A percentile compares a stretch with the other conserved stretches of the same genome.
Conservation (phyloP, 1,140 invertebrate genomes). For the Pogonomyrmex californicus region DNA sequence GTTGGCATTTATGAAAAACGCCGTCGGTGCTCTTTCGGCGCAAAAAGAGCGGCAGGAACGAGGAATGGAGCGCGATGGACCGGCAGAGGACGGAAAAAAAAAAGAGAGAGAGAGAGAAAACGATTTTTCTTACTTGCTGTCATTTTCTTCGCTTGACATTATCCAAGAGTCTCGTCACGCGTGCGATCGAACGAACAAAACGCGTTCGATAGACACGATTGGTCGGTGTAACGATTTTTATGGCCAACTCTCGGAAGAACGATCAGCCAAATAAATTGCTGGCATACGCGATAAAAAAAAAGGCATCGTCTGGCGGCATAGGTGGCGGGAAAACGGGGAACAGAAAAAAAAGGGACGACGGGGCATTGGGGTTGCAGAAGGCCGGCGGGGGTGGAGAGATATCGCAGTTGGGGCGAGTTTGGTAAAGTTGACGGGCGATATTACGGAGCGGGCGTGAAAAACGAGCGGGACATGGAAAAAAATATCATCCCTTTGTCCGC, state of each 20-base stretch:
- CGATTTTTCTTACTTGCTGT: constrained; percentile 43
- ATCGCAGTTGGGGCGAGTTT: constrained; percentile 62
- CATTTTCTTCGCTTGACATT: constrained; percentile 32
- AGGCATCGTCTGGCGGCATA: constrained; percentile 13
- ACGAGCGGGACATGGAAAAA: constrained; percentile 59
- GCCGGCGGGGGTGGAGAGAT: neutral
- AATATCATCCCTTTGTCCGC: constrained; percentile 38
- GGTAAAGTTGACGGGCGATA: constrained; percentile 70
- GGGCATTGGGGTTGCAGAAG: neutral
- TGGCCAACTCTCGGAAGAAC: constrained; percentile 72
- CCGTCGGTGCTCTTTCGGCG: neutral
- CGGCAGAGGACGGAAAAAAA: neutral
- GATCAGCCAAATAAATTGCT: constrained; percentile 74
- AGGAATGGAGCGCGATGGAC: too few species aligned
- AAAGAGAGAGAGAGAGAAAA: neutral
- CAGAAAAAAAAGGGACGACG: constrained; percentile 24
- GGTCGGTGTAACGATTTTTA: constrained; percentile 70
- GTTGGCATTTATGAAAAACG: constrained; percentile 47
- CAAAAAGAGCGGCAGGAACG: neutral
- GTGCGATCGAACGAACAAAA: constrained; percentile 69
- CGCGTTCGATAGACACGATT: constrained; percentile 69
- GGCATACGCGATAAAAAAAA: constrained; percentile 69
- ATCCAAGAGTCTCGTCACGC: constrained; percentile 64
- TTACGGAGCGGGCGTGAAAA: constrained; percentile 70
- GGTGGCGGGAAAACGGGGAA: neutral